Conservation (phyloP, 2,888 invertebrate genomes). For the Lasioglossum zephyrum region DNA sequence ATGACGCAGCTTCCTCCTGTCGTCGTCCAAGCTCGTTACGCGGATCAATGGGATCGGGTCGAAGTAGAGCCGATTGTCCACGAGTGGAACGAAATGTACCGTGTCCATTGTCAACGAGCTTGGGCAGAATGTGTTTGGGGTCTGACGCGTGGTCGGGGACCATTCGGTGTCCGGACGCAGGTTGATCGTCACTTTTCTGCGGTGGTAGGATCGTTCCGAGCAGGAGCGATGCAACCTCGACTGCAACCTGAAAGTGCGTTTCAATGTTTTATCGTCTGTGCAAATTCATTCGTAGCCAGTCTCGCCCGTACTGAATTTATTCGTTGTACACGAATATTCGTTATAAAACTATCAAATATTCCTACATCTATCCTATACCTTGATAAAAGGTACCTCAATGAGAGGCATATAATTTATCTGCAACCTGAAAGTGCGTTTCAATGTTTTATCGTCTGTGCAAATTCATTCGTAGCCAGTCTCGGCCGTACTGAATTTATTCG, state of each 20-base stretch:
- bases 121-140: constrained; percentile 42
- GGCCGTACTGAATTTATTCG: background rate
- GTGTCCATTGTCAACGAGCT: constrained; percentile 49
- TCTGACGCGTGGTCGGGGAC: constrained; percentile 32
- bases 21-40: constrained; percentile 70
- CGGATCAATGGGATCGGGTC: constrained; percentile 73
- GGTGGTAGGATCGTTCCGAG: constrained; percentile 32
- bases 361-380: too few species aligned
- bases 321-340: too few species aligned
- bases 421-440: constrained; percentile 46
- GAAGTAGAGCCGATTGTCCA: constrained; percentile 80
- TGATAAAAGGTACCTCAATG: background rate
- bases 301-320: background rate
- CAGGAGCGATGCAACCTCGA: constrained; percentile 51
- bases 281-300: background rate
- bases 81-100: constrained; percentile 70
- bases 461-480: background rate
- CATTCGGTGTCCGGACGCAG: constrained; percentile 45
- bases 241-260: constrained; percentile 53
- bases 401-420: too few species aligned
- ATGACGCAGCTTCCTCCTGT: constrained; percentile 63
- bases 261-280: background rate
- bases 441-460: background rate
- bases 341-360: too few species aligned
- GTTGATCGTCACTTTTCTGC: constrained; percentile 67